phyloP scores from a whole-genome alignment of 1,140 invertebrate genomes.

The Glossosoma conforme region DNA sequence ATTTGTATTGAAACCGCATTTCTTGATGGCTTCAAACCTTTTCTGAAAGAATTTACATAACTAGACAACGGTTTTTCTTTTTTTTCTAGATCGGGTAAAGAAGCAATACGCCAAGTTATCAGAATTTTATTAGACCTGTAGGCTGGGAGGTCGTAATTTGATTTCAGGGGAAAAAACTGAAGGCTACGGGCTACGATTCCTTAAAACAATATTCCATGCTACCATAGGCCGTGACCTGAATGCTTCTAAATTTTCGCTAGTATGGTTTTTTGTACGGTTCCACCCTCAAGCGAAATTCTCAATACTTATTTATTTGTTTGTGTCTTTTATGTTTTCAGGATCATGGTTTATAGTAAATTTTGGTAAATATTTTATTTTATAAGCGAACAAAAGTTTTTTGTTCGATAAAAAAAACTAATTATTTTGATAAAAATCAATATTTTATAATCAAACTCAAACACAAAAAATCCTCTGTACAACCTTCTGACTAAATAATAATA shows the following conservation, averaged over 20 bases:
- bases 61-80: too few species aligned
- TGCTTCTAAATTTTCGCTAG: background rate
- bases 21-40: too few species aligned
- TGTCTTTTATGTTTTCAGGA: background rate
- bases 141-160: conserved; percentile 17
- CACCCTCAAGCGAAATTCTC: too few species aligned
- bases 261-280: background rate
- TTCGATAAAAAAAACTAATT: too few species aligned
- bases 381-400: background rate
- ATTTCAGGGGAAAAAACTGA: conserved; percentile 9
- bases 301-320: too few species aligned
- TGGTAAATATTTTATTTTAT: background rate
- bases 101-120: conserved; percentile 22
- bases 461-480: too few species aligned
- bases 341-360: background rate
- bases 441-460: too few species aligned
- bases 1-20: too few species aligned
- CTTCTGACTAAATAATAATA: too few species aligned
- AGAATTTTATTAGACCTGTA: conserved; percentile 24
- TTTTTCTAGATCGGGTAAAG: too few species aligned
- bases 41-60: too few species aligned
- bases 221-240: background rate
- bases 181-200: background rate
- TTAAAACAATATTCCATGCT: conserved; percentile 2
- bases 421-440: too few species aligned